These are phyloP conservation scores for Eledona agricola DNA, from an alignment of 2,888 invertebrate genomes.

Conservation along the genomic window DNA sequence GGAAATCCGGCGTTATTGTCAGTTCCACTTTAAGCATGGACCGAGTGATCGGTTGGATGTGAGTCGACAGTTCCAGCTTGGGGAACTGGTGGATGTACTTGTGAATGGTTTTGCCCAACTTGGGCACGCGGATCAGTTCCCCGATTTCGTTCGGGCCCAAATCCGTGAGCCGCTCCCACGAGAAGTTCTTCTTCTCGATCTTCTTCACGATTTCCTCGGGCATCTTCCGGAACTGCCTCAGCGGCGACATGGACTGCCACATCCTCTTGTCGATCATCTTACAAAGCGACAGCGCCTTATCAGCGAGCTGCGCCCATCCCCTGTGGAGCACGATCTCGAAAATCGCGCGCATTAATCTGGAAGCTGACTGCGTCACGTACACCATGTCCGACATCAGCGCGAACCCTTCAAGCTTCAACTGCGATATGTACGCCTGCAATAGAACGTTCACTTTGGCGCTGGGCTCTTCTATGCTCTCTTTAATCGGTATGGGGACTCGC, in stretches of 20 bases:
- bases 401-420: constrained; percentile 97
- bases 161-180: constrained; percentile 94
- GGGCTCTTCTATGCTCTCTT: constrained; percentile 97
- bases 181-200: constrained; percentile 96
- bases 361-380: constrained; percentile 97
- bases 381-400: constrained; percentile 99
- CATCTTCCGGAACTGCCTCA: constrained; percentile 96
- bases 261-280: constrained; percentile 99
- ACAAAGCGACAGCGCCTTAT: constrained; percentile 93
- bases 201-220: constrained; percentile 97
- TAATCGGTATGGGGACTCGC: constrained; percentile 98
- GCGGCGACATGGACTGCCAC: constrained; percentile 99
- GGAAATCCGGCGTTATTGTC: constrained; percentile 98
- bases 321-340: constrained; percentile 92
- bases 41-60: constrained; percentile 96
- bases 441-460: constrained; percentile 97
- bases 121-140: constrained; percentile 90
- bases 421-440: constrained; percentile 97
- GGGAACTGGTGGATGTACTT: constrained; percentile 97
- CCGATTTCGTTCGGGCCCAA: constrained; percentile 97
- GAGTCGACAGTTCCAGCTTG: constrained; percentile 93
- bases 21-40: constrained; percentile 94
- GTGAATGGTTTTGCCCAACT: constrained; percentile 94
- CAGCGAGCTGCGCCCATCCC: constrained; percentile 96
- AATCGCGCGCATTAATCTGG: constrained; percentile 93